phyloP scores from a whole-genome alignment of 2,113 vertebrate species.

The Panthera leo region DNA sequence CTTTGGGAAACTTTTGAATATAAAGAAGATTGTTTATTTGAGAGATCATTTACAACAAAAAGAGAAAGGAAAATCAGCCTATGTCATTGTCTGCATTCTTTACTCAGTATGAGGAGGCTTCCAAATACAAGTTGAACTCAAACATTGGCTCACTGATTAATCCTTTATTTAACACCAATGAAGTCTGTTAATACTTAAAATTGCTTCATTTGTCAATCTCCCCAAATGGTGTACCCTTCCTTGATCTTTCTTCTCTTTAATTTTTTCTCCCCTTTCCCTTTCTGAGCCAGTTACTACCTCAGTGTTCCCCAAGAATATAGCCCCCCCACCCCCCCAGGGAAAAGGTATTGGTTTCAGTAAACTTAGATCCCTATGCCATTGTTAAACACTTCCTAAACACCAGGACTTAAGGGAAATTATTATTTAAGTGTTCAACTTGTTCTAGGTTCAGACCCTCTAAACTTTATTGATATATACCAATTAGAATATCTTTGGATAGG shows the following conservation, averaged over 20 bases:
- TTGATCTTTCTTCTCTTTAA: background rate
- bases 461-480: background rate
- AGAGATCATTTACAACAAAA: background rate
- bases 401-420: background rate
- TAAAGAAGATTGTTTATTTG: background rate
- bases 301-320: background rate
- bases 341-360: background rate
- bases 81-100: background rate
- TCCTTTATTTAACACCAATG: background rate
- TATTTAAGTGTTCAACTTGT: background rate
- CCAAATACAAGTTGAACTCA: background rate
- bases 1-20: background rate
- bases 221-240: background rate
- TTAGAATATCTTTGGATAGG: background rate
- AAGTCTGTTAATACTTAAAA: background rate
- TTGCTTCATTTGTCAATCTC: background rate
- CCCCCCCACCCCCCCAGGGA: background rate
- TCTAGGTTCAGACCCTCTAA: background rate
- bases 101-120: background rate
- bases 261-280: background rate
- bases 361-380: background rate
- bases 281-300: background rate
- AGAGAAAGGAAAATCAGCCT: background rate
- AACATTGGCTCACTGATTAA: background rate
- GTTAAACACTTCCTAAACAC: background rate